These are phyloP conservation scores for Lerista edwardsae DNA, from an alignment of 2,797 vertebrate genomes.

Conservation along the genomic window DNA sequence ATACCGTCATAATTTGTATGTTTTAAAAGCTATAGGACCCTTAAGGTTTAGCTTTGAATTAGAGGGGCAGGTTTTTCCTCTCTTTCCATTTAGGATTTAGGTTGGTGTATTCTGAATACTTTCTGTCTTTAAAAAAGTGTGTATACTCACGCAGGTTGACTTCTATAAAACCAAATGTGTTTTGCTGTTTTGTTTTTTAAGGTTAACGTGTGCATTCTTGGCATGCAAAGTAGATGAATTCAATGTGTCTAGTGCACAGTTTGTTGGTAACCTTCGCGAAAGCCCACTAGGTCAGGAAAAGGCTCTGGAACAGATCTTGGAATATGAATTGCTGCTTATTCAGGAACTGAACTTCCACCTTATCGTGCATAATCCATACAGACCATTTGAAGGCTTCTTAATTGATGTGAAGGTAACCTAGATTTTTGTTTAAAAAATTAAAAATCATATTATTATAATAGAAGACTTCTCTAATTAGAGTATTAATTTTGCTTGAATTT, in stretches of 20 bases:
- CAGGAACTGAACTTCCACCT: constrained; percentile 97
- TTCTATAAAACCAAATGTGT: neutral
- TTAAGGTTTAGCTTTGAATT: neutral
- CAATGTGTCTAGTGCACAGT: constrained; percentile 96
- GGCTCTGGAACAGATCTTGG: constrained; percentile 92
- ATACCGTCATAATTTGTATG: neutral
- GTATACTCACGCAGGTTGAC: neutral
- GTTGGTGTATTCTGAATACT: neutral
- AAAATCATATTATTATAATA: neutral
- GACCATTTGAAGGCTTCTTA: constrained; percentile 94
- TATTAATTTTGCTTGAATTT: neutral
- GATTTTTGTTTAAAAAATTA: constrained; percentile 1
- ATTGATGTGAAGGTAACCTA: constrained; percentile 92
- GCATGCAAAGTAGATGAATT: constrained; percentile 99
- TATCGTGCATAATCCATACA: constrained; percentile 93
- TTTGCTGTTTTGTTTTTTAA: constrained; percentile 54
- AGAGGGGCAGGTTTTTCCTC: neutral
- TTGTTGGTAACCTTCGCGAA: constrained; percentile 92
- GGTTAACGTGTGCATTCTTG: constrained; percentile 90
- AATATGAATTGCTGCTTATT: constrained; percentile 93
- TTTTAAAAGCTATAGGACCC: neutral
- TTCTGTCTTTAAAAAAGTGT: rapidly evolving
- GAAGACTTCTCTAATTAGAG: neutral
- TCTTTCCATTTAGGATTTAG: neutral
- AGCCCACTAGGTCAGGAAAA: constrained; percentile 87